These are phyloP conservation scores for Rhinoderma darwinii DNA, from an alignment of 2,113 vertebrate species.

Conservation along the genomic window DNA sequence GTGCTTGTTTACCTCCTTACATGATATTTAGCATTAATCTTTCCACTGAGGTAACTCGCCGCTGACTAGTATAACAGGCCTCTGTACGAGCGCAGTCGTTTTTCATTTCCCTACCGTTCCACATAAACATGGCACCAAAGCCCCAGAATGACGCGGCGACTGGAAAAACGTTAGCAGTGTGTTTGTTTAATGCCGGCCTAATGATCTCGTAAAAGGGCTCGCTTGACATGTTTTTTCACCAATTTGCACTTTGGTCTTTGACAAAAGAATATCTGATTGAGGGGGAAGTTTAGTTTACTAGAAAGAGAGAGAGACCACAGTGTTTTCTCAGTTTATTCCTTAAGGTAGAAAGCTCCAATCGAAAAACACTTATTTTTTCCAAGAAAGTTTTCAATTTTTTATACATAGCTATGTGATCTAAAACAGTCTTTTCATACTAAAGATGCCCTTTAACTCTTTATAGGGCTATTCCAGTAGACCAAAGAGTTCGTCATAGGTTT, in stretches of 20 bases:
- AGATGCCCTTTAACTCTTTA: no score
- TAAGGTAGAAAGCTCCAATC: not conserved
- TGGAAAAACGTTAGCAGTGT: constrained; percentile 17
- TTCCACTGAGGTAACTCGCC: constrained; percentile 33
- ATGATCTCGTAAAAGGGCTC: constrained; percentile 21
- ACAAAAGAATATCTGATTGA: constrained; percentile 14
- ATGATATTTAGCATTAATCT: constrained; percentile 23
- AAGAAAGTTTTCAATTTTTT: not conserved
- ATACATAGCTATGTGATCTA: not conserved
- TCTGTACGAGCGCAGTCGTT: not conserved
- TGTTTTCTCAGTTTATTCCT: not conserved
- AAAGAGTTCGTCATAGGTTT: no score
- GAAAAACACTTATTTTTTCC: not conserved
- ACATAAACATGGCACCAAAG: not conserved
- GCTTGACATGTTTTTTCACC: not conserved
- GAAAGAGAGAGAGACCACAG: not conserved
- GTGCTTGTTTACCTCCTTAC: constrained; percentile 5
- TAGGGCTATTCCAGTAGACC: no score
- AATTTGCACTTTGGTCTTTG: not conserved
- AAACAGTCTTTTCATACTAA: not conserved
- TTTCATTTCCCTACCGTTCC: constrained; percentile 33
- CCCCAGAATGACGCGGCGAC: not conserved
- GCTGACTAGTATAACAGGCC: not conserved
- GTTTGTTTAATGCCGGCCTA: constrained; percentile 40
- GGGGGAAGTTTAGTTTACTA: not conserved